These are phyloP conservation scores for Phymorhynchus buccinoides DNA, from an alignment of 1,140 invertebrate species.

Conservation along the genomic window DNA sequence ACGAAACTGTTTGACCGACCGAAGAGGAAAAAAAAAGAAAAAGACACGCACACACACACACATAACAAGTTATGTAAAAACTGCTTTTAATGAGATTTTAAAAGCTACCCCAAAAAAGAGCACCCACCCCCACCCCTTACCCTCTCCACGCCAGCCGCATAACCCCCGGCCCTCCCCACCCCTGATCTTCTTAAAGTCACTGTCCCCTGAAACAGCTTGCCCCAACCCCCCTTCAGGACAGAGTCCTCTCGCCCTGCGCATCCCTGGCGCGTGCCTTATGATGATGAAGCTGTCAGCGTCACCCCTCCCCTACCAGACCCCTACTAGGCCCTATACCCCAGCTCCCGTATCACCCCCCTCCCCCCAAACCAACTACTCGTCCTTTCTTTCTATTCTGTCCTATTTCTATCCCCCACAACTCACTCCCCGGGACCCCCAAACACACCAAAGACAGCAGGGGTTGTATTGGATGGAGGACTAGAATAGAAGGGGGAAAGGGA, in stretches of 20 bases:
- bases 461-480: neutral
- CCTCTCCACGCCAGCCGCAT: neutral
- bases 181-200: neutral
- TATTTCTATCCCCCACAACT: neutral
- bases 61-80: too few relatives aligned
- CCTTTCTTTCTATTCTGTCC: neutral
- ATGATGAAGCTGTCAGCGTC: neutral
- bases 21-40: too few relatives aligned
- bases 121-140: too few relatives aligned
- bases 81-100: too few relatives aligned
- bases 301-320: neutral
- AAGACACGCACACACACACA: too few relatives aligned
- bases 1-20: too few relatives aligned
- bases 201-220: neutral
- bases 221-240: neutral
- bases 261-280: neutral
- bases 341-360: neutral
- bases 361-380: neutral
- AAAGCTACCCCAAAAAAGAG: too few relatives aligned
- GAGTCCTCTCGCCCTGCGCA: neutral
- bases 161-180: neutral
- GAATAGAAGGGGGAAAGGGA: neutral
- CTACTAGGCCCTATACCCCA: neutral
- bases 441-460: neutral
- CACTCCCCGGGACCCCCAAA: neutral